These are phyloP conservation scores for Poliocrania exsul DNA, from an alignment of 2,797 vertebrate genomes.

Conservation along the genomic window DNA sequence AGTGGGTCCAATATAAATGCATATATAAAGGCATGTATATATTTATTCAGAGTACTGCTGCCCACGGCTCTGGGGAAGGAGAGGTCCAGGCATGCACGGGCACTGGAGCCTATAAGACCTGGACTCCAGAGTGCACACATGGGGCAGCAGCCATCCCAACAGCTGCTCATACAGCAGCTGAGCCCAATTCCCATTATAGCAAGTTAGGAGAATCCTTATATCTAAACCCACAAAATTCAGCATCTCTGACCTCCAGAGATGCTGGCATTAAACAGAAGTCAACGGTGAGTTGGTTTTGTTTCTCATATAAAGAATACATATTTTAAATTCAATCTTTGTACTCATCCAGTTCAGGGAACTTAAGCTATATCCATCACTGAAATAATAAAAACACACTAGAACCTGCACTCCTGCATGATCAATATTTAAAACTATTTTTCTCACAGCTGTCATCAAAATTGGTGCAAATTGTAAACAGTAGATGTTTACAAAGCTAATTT, in stretches of 20 bases:
- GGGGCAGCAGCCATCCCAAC: not conserved
- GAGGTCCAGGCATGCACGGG: not conserved
- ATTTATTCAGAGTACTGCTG: not conserved
- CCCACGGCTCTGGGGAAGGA: not conserved
- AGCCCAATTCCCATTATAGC: not conserved
- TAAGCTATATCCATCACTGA: not conserved
- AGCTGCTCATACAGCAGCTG: rapidly evolving
- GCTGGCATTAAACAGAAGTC: not conserved
- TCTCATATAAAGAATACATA: not conserved
- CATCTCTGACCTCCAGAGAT: not conserved
- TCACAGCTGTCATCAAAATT: not conserved
- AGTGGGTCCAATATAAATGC: rapidly evolving
- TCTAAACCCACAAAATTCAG: not conserved
- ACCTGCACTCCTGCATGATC: not conserved
- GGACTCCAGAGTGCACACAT: rapidly evolving
- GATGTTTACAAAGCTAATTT: not conserved
- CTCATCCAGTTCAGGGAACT: not conserved
- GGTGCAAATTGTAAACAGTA: not conserved
- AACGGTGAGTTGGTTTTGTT: not conserved
- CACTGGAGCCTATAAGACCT: not conserved
- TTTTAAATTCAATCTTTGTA: not conserved
- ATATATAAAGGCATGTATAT: rapidly evolving
- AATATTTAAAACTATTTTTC: not conserved
- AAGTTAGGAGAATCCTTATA: not conserved
- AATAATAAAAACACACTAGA: not conserved